Evolutionary conservation across 2,888 invertebrate genomes (phyloP).

Genomic region (Gnatocerus cornutus): DNA sequence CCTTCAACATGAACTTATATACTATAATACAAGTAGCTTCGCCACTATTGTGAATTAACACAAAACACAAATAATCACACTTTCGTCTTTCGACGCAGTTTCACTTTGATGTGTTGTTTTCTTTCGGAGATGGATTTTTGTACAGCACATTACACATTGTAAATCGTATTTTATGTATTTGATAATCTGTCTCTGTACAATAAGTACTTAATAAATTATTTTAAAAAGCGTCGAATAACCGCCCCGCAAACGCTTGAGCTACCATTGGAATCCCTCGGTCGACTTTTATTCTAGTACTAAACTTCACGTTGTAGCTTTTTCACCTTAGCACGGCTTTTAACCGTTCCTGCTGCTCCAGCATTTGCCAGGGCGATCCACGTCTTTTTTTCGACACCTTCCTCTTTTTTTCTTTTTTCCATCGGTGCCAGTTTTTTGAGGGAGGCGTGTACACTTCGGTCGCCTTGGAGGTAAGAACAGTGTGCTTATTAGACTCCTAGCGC

Average conservation of each 20-base stretch:
- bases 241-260: constrained; percentile 67
- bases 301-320: constrained; percentile 49
- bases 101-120: constrained; percentile 15
- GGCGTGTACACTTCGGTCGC: constrained; percentile 59
- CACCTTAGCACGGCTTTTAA: constrained; percentile 60
- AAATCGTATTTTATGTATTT: constrained; percentile 45
- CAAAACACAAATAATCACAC: constrained; percentile 12
- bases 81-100: constrained; percentile 12
- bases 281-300: constrained; percentile 30
- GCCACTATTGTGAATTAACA: constrained; percentile 42
- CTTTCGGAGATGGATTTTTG: constrained; percentile 26
- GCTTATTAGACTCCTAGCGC: constrained; percentile 46
- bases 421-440: constrained; percentile 59
- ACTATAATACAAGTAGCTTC: constrained; percentile 33
- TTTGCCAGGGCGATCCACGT: constrained; percentile 77
- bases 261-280: constrained; percentile 11
- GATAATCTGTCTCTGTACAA: constrained; percentile 29
- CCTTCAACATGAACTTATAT: constrained; percentile 44
- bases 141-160: constrained; percentile 26
- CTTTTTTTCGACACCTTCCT: constrained; percentile 67
- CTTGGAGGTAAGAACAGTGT: constrained; percentile 64
- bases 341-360: constrained; percentile 74
- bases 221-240: constrained; percentile 56
- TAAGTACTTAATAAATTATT: constrained; percentile 57
- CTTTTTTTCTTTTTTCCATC: constrained; percentile 46